Base-by-base conservation (phyloP, 2,113 vertebrate species). In the Oryzias javanicus region DNA sequence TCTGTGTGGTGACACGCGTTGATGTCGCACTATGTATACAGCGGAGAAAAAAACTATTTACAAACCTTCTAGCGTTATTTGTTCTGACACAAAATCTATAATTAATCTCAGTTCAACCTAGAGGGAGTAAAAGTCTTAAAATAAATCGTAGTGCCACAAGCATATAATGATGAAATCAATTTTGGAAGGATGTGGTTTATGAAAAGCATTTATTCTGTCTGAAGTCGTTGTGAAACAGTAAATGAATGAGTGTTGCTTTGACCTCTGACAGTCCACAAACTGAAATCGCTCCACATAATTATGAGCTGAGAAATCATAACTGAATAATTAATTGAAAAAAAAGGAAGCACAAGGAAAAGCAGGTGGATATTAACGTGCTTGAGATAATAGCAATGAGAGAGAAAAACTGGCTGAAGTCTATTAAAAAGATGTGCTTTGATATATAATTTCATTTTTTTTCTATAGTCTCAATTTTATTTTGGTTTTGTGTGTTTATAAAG, bases 11-110 rank as follows among this genome's bases (percentile, higher is more conserved):
- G 19, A 42, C 41, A 42, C 49, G 17, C 17, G 61, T 60, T 35
- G 49, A 68, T 60, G 49, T 70, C 52, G 59, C 35, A 55, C 60
- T 67, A 22, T 44, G 27, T 67, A 47, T 35, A 35, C 35, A 62
- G 54, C 65, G 45, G 55, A 62, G 14, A 76, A 47, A 25, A 67
- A 60, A 45, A 65, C 12, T 14, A 78, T 74, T 67, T 45, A 60
- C 51, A 70, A 41, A 63, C 49, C 27, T 55, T 64, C 52, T 65
- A 42, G 46, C 49, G 63, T 74, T 69, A 67, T 64, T 78, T 57
- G 71, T 55, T 0, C 49, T 75, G 73, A 73, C 60, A 63, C 19
- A 60, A 66, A 80, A 55, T 76, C 58, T 81, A 74, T 79, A 74
- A 76, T 71, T 64, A 72, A 77, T 77, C 55, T 61, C 6, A 42